Percentiles rank a stretch among this genome's conserved stretches.
These are phyloP conservation scores for Araneus ventricosus DNA, from an alignment of 1,140 invertebrate genomes.

Conservation along the genomic window DNA sequence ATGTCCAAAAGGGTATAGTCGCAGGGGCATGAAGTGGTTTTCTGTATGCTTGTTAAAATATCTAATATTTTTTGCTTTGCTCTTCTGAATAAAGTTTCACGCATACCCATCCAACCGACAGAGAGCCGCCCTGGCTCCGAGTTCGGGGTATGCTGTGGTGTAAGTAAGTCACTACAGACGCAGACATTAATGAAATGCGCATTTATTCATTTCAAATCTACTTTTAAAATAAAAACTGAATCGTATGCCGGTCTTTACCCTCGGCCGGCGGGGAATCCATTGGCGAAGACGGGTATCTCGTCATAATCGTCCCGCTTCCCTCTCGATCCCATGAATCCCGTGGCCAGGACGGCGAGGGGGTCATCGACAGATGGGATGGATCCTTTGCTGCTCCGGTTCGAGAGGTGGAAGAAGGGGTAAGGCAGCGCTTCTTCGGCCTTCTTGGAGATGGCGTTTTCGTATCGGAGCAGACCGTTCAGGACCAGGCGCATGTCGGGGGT, in stretches of 20 bases:
- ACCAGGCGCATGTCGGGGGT: slow-evolving; percentile 55
- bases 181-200: background rate
- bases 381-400: background rate
- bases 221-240: background rate
- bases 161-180: too few relatives aligned
- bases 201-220: background rate
- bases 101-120: too few relatives aligned
- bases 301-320: slow-evolving; percentile 45
- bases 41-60: too few relatives aligned
- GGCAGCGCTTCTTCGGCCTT: background rate
- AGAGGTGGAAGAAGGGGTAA: background rate
- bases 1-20: too few relatives aligned
- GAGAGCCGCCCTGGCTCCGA: too few relatives aligned
- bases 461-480: slow-evolving; percentile 29
- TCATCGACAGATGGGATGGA: slow-evolving; percentile 18
- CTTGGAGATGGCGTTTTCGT: slow-evolving; percentile 6
- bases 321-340: slow-evolving; percentile 55
- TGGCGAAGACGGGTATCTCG: slow-evolving; percentile 66
- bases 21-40: too few relatives aligned
- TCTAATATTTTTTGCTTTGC: too few relatives aligned
- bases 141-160: too few relatives aligned
- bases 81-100: too few relatives aligned
- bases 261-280: slow-evolving; percentile 63
- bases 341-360: slow-evolving; percentile 41
- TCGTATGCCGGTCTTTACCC: background rate